Conservation (phyloP, 2,797 vertebrate species). For the Oceanodroma leucorhoa region DNA sequence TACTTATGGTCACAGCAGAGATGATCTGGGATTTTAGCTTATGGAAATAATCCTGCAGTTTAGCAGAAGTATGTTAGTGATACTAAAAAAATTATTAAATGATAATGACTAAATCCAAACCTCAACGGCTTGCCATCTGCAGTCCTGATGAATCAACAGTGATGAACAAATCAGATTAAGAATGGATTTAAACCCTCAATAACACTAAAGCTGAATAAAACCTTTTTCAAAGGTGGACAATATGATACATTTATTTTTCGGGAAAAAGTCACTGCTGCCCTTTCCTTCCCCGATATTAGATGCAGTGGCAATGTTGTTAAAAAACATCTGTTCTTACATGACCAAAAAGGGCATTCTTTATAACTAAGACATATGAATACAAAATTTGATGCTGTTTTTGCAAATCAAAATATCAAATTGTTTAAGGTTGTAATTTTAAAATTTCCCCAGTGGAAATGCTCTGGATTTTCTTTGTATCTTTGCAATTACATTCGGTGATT, state of each 20-base stretch:
- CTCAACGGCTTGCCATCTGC: rapidly evolving
- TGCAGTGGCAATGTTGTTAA: neutral
- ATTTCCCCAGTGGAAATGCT: neutral
- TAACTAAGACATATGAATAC: neutral
- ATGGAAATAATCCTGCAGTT: neutral
- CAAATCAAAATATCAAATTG: neutral
- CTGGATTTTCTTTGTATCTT: neutral
- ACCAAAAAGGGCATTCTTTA: neutral
- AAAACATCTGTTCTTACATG: neutral
- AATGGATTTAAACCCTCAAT: neutral
- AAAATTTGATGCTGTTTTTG: neutral
- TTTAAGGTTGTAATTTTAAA: neutral
- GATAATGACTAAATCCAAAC: neutral
- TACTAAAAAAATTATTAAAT: neutral
- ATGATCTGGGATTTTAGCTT: neutral
- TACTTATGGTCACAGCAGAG: neutral
- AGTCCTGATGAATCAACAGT: neutral
- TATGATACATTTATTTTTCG: neutral
- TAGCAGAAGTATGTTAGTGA: neutral
- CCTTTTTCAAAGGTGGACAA: neutral
- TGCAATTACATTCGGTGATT: neutral
- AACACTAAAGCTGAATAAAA: neutral
- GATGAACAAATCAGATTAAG: neutral
- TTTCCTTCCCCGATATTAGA: neutral
- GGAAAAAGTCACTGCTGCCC: neutral